Conservation (phyloP, 2,797 vertebrate genomes). For the Babyrousa celebensis region DNA sequence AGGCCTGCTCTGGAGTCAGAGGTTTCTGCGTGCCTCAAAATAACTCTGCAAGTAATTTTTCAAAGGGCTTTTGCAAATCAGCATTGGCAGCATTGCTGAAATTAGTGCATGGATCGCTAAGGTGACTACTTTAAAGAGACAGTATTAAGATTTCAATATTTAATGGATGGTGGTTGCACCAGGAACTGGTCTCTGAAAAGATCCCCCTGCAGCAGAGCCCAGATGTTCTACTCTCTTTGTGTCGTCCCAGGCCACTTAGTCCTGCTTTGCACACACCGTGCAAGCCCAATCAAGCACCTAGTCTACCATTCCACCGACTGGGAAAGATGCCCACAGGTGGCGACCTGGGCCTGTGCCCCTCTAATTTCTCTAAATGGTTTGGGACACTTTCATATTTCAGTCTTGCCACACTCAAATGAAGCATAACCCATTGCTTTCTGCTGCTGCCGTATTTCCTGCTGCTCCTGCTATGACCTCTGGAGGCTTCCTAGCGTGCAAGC, state of each 20-base stretch:
- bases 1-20: background rate
- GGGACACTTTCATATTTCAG: slow-evolving; percentile 31
- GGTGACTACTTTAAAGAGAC: background rate
- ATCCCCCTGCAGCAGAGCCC: background rate
- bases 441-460: background rate
- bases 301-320: background rate
- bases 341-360: background rate
- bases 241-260: background rate
- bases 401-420: slow-evolving; percentile 16
- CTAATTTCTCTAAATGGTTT: background rate
- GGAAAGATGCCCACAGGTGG: background rate
- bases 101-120: background rate
- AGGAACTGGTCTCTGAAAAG: background rate
- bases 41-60: background rate
- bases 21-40: background rate
- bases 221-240: background rate
- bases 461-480: background rate
- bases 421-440: background rate
- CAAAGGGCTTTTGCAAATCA: background rate
- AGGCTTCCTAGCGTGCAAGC: background rate
- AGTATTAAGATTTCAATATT: background rate
- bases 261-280: background rate
- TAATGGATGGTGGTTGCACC: background rate
- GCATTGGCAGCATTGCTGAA: background rate
- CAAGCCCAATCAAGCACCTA: background rate